Percentiles rank a stretch among this genome's conserved stretches.
These are phyloP conservation scores for Strigamia transsilvanica DNA, from an alignment of 2,888 invertebrate species.

Conservation along the genomic window DNA sequence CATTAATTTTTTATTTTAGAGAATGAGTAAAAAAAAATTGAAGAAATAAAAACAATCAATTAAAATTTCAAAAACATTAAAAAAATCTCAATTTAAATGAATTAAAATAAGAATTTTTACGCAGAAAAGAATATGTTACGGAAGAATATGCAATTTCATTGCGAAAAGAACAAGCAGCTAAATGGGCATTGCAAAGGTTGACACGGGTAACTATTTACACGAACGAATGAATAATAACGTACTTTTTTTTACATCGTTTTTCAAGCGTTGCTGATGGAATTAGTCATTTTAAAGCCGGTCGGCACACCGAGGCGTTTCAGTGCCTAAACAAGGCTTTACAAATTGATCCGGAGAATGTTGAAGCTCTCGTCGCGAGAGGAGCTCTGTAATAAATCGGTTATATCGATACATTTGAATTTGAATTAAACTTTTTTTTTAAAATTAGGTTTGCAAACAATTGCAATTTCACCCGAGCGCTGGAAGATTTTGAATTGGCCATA, in stretches of 20 bases:
- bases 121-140: slow-evolving; percentile 53
- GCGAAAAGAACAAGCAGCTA: slow-evolving; percentile 55
- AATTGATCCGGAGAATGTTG: slow-evolving; percentile 90
- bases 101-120: background rate
- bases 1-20: background rate
- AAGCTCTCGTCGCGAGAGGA: slow-evolving; percentile 89
- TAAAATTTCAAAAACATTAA: background rate
- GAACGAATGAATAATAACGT: background rate
- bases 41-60: background rate
- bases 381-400: slow-evolving; percentile 71
- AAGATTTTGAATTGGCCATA: slow-evolving; percentile 54
- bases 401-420: background rate
- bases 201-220: slow-evolving; percentile 15
- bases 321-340: slow-evolving; percentile 91
- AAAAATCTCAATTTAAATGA: background rate
- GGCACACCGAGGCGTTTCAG: slow-evolving; percentile 93
- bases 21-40: slow-evolving; percentile 20
- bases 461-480: slow-evolving; percentile 54
- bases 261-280: slow-evolving; percentile 50
- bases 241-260: background rate
- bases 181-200: slow-evolving; percentile 55
- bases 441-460: slow-evolving; percentile 55
- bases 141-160: slow-evolving; percentile 55
- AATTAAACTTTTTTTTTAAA: background rate
- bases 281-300: slow-evolving; percentile 80